These are phyloP conservation scores for Percopsis omiscomaycus DNA, from an alignment of 2,797 vertebrate genomes.

Conservation along the genomic window DNA sequence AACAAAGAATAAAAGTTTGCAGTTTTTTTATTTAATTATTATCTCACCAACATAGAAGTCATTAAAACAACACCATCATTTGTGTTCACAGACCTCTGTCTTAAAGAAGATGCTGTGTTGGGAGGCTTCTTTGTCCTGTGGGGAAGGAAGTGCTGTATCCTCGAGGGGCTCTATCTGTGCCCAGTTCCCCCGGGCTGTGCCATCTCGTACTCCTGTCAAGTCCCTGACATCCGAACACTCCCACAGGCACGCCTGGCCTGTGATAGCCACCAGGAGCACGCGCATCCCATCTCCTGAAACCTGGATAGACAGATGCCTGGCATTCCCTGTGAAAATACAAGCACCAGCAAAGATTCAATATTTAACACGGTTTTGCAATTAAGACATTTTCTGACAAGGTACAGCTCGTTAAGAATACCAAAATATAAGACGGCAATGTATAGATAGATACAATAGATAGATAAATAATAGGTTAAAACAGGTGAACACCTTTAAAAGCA, in stretches of 20 bases:
- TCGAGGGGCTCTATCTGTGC: constrained; percentile 76
- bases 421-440: not conserved
- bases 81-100: constrained; percentile 79
- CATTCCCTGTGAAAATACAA: constrained; percentile 65
- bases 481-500: constrained; percentile 71
- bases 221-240: constrained; percentile 77
- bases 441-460: not conserved
- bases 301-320: constrained; percentile 75
- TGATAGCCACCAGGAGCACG: constrained; percentile 76
- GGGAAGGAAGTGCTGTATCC: constrained; percentile 76
- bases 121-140: constrained; percentile 85
- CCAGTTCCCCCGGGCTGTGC: constrained; percentile 80
- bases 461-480: too few species aligned
- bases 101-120: constrained; percentile 82
- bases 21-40: too few species aligned
- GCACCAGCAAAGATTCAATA: not conserved
- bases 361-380: not conserved
- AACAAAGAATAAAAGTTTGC: too few species aligned
- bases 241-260: constrained; percentile 87
- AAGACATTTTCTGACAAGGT: not conserved
- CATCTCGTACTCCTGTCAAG: constrained; percentile 61
- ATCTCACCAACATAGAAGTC: too few species aligned
- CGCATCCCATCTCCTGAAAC: constrained; percentile 85
- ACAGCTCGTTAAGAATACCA: too few species aligned
- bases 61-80: constrained; percentile 17